These are phyloP conservation scores for Eurypyga helias DNA, from an alignment of 2,113 vertebrate species.

Conservation along the genomic window DNA sequence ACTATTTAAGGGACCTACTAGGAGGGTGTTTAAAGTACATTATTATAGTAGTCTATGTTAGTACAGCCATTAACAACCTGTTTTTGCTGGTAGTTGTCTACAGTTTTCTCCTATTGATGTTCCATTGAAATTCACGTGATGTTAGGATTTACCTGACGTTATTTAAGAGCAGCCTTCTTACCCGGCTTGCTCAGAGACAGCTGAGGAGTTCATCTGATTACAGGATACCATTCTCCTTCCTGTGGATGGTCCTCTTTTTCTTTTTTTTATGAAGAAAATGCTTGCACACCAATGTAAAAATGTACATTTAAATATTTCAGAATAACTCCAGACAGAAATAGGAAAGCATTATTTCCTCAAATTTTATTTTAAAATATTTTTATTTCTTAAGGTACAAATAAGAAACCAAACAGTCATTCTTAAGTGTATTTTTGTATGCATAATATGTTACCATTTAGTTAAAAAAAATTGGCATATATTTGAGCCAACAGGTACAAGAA, in stretches of 20 bases:
- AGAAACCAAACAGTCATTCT: not conserved
- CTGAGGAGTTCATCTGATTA: not conserved
- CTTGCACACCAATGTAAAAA: constrained; percentile 6
- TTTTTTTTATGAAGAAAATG: not conserved
- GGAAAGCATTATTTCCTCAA: not conserved
- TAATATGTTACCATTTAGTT: not conserved
- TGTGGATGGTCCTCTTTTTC: not conserved
- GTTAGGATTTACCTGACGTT: constrained; percentile 8
- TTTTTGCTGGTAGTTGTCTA: constrained; percentile 52
- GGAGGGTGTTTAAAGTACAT: constrained; percentile 16
- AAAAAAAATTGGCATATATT: not conserved
- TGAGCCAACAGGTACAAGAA: not conserved
- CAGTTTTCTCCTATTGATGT: constrained; percentile 40
- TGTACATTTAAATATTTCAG: not conserved
- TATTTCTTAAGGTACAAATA: not conserved
- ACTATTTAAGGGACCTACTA: not conserved
- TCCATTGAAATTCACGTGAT: not conserved
- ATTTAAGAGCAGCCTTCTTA: not conserved
- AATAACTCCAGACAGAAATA: not conserved
- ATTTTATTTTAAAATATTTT: constrained; percentile 30
- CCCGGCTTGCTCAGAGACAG: not conserved
- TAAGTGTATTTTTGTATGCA: constrained; percentile 38
- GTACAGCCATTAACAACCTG: not conserved
- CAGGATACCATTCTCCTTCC: constrained; percentile 9
- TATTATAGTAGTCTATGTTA: not conserved